Base-by-base conservation (phyloP, 2,888 invertebrate genomes). In the Pterostichus niger region DNA sequence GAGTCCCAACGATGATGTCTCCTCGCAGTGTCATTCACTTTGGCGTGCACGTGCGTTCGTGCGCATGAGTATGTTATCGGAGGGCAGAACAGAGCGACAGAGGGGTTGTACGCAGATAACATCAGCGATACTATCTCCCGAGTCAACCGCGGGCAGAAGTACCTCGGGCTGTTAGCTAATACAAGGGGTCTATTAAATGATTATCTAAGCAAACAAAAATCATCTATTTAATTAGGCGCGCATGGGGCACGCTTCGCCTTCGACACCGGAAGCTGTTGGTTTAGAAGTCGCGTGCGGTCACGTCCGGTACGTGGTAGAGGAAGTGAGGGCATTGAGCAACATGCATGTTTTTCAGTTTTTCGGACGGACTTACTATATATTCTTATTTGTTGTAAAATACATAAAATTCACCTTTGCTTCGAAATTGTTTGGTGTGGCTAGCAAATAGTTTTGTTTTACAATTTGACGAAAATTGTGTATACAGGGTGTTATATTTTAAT, bases 131-230 rank as follows among this genome's bases (percentile, higher is more conserved):
- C 15, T 80, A 71, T 80, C 79, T 35, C 9, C 3, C 61, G 59
- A 40, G 46, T 61, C 75, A 61, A 56, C 75, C 83, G 64, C 54
- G 59, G 75, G 13, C 52, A 31, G 54, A 31, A 44, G 13, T 35
- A 31, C 35, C 56, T n/a, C 88, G 88, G 87, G 89, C 88, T 89
- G 89, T 88, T 88, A 87, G 78, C 88, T 88, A 89, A 89, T 89
- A 88, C 87, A 84, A 84, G 87, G 89, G 88, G 88, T 87, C 89
- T 89, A 90, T 90, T 90, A 90, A 90, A 90, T 90, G 89, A 90
- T 90, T 90, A 90, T 90, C 90, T 89, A 89, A 90, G 90, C 89
- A 90, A 90, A 90, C 90, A 90, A 88, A 90, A 90, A 90, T 90
- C 90, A 89, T 90, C 90, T 89, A 90, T 90, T 90, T 90, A 90